phyloP scores from a whole-genome alignment of 2,797 vertebrate genomes.

The Lycodopsis pacificus region DNA sequence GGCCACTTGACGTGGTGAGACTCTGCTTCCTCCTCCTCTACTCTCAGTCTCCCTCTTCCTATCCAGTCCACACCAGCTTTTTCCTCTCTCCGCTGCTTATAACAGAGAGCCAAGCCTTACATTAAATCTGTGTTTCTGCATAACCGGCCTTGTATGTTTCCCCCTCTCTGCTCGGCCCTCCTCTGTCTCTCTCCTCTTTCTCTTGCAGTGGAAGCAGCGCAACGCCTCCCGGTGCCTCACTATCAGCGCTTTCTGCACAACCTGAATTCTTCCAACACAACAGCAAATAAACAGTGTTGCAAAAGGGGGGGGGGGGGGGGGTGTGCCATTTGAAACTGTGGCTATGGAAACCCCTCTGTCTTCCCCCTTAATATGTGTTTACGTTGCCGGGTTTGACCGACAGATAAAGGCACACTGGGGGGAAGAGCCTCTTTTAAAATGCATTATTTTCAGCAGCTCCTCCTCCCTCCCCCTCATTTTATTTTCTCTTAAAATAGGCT shows the following conservation, averaged over 20 bases:
- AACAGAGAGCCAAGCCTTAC: slow-evolving; percentile 85
- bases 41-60: slow-evolving; percentile 45
- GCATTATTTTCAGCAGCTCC: slow-evolving; percentile 75
- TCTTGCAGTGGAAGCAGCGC: slow-evolving; percentile 67
- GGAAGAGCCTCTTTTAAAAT: slow-evolving; percentile 73
- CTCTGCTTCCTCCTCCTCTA: slow-evolving; percentile 22
- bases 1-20: slow-evolving; percentile 28
- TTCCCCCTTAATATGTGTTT: slow-evolving; percentile 71
- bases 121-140: slow-evolving; percentile 89
- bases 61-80: slow-evolving; percentile 84
- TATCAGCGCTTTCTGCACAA: slow-evolving; percentile 61
- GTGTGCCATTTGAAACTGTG: slow-evolving; percentile 71
- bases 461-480: slow-evolving; percentile 47
- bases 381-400: slow-evolving; percentile 73
- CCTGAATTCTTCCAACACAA: slow-evolving; percentile 64
- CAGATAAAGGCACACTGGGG: slow-evolving; percentile 74
- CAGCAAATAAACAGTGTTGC: slow-evolving; percentile 69
- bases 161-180: slow-evolving; percentile 55
- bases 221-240: slow-evolving; percentile 46
- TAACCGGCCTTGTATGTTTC: slow-evolving; percentile 80
- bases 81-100: slow-evolving; percentile 79
- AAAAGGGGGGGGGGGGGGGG: slow-evolving; percentile 1
- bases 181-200: slow-evolving; percentile 63
- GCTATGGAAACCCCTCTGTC: slow-evolving; percentile 74
- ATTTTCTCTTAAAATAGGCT: slow-evolving; percentile 74